Base-by-base conservation (phyloP, 1,140 invertebrate genomes). In the Penaeus indicus region DNA sequence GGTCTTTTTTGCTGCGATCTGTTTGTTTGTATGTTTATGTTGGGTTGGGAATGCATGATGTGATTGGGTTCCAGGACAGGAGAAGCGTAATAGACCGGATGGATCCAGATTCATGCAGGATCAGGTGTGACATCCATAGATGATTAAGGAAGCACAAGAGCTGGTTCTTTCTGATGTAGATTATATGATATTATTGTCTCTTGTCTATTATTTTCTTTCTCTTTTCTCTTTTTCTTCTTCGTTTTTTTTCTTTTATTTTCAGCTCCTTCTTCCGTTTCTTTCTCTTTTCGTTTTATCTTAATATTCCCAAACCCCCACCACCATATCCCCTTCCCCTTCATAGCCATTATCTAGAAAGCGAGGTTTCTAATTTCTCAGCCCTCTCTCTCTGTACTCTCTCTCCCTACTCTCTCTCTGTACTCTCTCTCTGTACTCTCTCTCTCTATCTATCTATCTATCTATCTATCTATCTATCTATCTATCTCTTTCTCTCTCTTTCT, bases 401-500 rank as follows among this genome's bases (percentile, higher is more conserved):
- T 4, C 5, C 38, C 5, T n/a, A n/a, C 27, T 42, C 25, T 69
- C 82, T 84, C 38, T 42, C 4, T 42, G 1, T 42, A 42, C n/a
- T n/a, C n/a, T n/a, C n/a, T n/a, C n/a, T n/a, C n/a, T n/a, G n/a
- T 63, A 69, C 82, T 69, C 27, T 42, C 63, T 84, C 63, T 69
- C 82, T 69, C 82, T 84, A 32, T 61, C 80, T 61, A 13, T 82
- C 42, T 61, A n/a, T 82, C 80, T 82, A n/a, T 82, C 80, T 82
- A n/a, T 60, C 47, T 82, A 47, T 82, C 80, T 82, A 19, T 81
- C 79, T 61, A 4, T 81, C 63, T 84, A 64, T 84, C 82, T 84
- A 32, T 84, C 82, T 84, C 82, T 84, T 21, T 78, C 4, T 7
- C 5, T 18, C 62, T 3, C 54, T 7, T 61, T 19, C 8, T 42